Conservation (phyloP, 2,113 vertebrate genomes). For the Piliocolobus tephrosceles region DNA sequence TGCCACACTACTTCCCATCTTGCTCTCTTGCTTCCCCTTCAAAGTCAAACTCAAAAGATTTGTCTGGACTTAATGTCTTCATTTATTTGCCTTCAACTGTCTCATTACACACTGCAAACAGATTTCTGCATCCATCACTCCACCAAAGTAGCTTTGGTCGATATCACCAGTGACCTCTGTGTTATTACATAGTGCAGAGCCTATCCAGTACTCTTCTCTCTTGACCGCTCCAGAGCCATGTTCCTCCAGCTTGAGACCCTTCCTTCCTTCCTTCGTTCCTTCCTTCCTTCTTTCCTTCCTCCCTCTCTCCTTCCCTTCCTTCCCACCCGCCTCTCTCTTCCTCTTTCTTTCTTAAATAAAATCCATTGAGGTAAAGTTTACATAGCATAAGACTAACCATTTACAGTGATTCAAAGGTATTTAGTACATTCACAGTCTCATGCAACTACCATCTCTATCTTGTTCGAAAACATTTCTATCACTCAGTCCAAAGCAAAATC, state of each 20-base stretch:
- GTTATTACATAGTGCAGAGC: not conserved
- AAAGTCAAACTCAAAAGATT: not conserved
- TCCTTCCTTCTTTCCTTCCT: not conserved
- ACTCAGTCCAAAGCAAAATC: not conserved
- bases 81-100: not conserved
- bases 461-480: not conserved
- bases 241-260: not conserved
- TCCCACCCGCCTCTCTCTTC: not conserved
- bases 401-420: not conserved
- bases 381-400: not conserved
- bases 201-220: not conserved
- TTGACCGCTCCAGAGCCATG: not conserved
- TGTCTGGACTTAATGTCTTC: not conserved
- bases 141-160: not conserved
- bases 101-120: not conserved
- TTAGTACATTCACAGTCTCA: not conserved
- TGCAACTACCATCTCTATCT: not conserved
- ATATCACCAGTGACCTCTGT: not conserved
- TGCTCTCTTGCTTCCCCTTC: not conserved
- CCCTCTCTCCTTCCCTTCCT: not conserved
- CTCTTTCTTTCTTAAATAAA: not conserved
- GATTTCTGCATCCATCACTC: not conserved
- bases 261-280: too few species aligned
- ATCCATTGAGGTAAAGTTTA: not conserved
- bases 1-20: not conserved